Conservation (phyloP, 2,888 invertebrate genomes). For the Thymelicus acteon region DNA sequence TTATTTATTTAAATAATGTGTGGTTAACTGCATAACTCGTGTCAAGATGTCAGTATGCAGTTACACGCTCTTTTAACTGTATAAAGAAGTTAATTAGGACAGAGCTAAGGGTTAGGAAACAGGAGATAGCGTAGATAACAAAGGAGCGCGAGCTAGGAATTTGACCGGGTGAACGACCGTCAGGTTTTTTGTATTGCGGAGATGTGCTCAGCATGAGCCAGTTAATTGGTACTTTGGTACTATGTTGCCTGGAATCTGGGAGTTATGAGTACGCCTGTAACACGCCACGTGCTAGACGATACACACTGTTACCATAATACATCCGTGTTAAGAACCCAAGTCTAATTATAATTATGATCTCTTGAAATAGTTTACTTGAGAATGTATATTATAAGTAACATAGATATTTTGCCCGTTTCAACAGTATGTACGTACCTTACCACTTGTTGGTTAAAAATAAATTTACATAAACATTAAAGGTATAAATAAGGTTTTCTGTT, state of each 20-base stretch:
- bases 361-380: too few species aligned
- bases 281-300: too few species aligned
- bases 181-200: slow-evolving; percentile 28
- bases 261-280: not conserved
- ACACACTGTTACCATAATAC: not conserved
- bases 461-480: slow-evolving; percentile 8
- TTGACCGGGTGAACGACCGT: slow-evolving; percentile 42
- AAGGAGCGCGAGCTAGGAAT: slow-evolving; percentile 41
- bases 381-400: too few species aligned
- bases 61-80: not conserved
- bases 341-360: too few species aligned
- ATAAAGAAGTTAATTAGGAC: slow-evolving; percentile 34
- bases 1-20: too few species aligned
- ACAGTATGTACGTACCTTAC: not conserved
- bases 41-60: not conserved
- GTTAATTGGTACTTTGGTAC: slow-evolving; percentile 32
- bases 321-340: too few species aligned
- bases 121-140: slow-evolving; percentile 42
- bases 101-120: slow-evolving; percentile 32
- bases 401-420: too few species aligned
- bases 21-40: slow-evolving; percentile 1
- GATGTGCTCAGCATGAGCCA: slow-evolving; percentile 8
- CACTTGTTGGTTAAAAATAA: slow-evolving; percentile 8
- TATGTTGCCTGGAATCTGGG: slow-evolving; percentile 18
- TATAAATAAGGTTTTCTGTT: slow-evolving; percentile 5